phyloP scores from a whole-genome alignment of 37 sponge, comb jelly and placozoan genomes.

The Oopsacas minuta region DNA sequence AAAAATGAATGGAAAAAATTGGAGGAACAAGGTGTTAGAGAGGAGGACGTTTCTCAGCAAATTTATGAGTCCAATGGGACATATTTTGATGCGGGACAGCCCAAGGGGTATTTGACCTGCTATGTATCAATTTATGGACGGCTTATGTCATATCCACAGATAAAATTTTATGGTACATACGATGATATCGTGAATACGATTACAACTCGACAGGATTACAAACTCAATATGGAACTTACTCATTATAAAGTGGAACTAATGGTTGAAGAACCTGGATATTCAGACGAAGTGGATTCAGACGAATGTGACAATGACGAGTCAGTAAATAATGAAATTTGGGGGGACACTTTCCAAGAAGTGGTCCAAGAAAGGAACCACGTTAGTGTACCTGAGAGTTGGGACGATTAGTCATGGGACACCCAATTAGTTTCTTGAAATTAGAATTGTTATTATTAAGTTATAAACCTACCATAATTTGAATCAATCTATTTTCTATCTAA shows the following conservation, averaged over 20 bases:
- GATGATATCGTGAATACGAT: background rate
- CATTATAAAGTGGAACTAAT: constrained; percentile 20
- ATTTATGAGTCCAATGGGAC: background rate
- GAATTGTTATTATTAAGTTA: background rate
- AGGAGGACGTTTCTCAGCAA: background rate
- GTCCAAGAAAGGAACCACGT: background rate
- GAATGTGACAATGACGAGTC: background rate
- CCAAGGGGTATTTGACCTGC: background rate
- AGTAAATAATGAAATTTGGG: background rate
- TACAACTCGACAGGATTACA: background rate
- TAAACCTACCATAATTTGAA: background rate
- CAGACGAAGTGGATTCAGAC: background rate
- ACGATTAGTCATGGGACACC: background rate
- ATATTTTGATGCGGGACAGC: background rate
- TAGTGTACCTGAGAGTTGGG: background rate
- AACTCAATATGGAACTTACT: background rate
- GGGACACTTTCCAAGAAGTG: background rate
- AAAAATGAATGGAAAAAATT: background rate
- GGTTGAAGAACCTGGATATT: background rate
- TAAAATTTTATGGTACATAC: background rate
- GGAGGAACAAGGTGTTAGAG: background rate
- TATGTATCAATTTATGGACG: background rate
- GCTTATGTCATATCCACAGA: background rate
- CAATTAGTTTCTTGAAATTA: background rate
- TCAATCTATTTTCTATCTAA: background rate